Percentiles rank a stretch among this genome's conserved stretches.
These are phyloP conservation scores for Eufriesea mexicana DNA, from an alignment of 1,140 invertebrate genomes.

Conservation along the genomic window DNA sequence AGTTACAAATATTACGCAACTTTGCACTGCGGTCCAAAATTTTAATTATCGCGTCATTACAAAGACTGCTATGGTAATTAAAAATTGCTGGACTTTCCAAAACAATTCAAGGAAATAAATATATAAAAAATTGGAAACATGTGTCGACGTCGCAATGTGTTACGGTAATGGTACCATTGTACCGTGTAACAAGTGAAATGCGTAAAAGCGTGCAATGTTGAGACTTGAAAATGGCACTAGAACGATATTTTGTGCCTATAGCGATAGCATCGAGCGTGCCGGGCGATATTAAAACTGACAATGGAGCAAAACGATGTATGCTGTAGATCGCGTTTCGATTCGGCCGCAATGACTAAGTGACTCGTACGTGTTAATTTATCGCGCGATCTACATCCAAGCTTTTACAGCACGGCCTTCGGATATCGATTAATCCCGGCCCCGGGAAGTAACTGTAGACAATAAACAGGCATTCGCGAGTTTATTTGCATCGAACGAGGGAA, in stretches of 20 bases:
- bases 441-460: conserved; percentile 20
- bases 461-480: conserved; percentile 34
- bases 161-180: too few species aligned
- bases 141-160: too few species aligned
- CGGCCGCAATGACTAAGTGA: conserved; percentile 29
- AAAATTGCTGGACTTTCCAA: too few species aligned
- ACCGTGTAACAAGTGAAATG: too few species aligned
- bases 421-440: conserved; percentile 25
- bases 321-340: conserved; percentile 24
- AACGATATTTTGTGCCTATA: neutral
- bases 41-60: too few species aligned
- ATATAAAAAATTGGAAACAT: too few species aligned
- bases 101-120: too few species aligned
- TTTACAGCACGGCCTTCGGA: conserved; percentile 21
- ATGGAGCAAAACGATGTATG: conserved; percentile 5
- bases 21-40: too few species aligned
- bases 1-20: too few species aligned
- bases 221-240: neutral
- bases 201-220: neutral
- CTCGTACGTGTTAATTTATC: conserved; percentile 47
- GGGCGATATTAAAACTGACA: conserved; percentile 14
- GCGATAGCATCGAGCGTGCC: neutral
- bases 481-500: conserved; percentile 46
- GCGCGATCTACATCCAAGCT: conserved; percentile 40
- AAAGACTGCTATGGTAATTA: too few species aligned